Evolutionary conservation across 2,888 invertebrate genomes (phyloP).

Genomic region (Punctoribates punctum): DNA sequence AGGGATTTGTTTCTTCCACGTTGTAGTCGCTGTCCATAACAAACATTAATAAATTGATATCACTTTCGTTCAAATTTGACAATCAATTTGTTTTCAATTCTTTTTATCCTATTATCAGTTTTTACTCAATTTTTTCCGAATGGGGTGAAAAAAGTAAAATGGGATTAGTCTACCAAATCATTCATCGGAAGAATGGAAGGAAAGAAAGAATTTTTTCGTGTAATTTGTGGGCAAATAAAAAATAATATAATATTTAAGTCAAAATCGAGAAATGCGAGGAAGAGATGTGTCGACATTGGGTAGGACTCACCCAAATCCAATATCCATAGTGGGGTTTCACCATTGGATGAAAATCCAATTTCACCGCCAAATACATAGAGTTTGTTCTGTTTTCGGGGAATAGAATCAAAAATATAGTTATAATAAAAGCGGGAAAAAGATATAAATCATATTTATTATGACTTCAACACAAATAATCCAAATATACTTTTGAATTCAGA

Average conservation of each 20-base stretch:
- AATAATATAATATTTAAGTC: neutral
- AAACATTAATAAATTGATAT: neutral
- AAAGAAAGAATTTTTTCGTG: neutral
- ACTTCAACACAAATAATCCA: constrained; percentile 22
- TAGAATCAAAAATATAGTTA: constrained; percentile 2
- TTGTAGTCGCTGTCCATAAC: constrained; percentile 43
- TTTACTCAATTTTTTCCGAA: too few species aligned
- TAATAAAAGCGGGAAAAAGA: constrained; percentile 7
- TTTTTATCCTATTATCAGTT: too few species aligned
- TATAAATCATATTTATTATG: constrained; percentile 30
- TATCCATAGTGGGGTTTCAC: constrained; percentile 79
- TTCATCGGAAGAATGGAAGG: neutral
- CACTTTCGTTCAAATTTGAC: neutral
- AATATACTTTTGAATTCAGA: neutral
- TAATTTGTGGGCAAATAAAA: neutral
- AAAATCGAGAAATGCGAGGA: constrained; percentile 1
- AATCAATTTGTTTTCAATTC: neutral
- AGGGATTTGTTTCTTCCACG: constrained; percentile 48
- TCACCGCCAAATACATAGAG: constrained; percentile 85
- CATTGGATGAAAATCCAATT: constrained; percentile 69
- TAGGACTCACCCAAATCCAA: constrained; percentile 61
- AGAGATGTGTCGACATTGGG: neutral
- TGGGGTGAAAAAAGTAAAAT: neutral
- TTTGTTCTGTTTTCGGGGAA: constrained; percentile 51
- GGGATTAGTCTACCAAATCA: neutral